A percentile compares a stretch with the other conserved stretches of the same genome.
Conservation (phyloP, 2,888 invertebrate species). For the Lordiphosa fenestrarum region DNA sequence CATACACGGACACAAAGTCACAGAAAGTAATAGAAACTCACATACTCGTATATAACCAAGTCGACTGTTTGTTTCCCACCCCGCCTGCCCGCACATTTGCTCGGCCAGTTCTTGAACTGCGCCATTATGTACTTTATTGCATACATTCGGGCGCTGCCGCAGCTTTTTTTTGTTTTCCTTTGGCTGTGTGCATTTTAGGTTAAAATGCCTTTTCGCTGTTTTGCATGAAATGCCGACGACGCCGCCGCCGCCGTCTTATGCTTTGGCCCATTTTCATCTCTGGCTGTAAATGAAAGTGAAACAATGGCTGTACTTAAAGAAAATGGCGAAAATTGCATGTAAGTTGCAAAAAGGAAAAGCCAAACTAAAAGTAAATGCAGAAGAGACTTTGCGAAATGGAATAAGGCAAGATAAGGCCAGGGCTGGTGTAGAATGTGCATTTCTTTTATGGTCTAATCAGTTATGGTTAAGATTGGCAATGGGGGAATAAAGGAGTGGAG, state of each 20-base stretch:
- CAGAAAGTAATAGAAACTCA: slow-evolving; percentile 64
- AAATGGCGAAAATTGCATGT: slow-evolving; percentile 73
- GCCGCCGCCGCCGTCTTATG: slow-evolving; percentile 43
- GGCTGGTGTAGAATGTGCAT: too few species aligned
- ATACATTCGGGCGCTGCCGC: slow-evolving; percentile 65
- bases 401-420: slow-evolving; percentile 1
- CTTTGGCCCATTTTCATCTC: slow-evolving; percentile 67
- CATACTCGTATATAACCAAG: slow-evolving; percentile 36
- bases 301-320: slow-evolving; percentile 70
- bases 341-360: slow-evolving; percentile 37
- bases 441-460: too few species aligned
- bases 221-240: slow-evolving; percentile 41
- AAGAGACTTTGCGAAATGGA: slow-evolving; percentile 16
- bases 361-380: slow-evolving; percentile 19
- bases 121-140: slow-evolving; percentile 75
- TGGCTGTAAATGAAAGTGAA: slow-evolving; percentile 66
- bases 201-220: slow-evolving; percentile 64
- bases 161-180: slow-evolving; percentile 12
- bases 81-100: slow-evolving; percentile 16
- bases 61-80: slow-evolving; percentile 22
- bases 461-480: too few species aligned
- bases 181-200: slow-evolving; percentile 65
- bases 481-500: too few species aligned
- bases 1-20: slow-evolving; percentile 31
- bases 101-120: slow-evolving; percentile 69